Conservation (phyloP, 1,140 invertebrate species). For the Tetragonula clypearis region DNA sequence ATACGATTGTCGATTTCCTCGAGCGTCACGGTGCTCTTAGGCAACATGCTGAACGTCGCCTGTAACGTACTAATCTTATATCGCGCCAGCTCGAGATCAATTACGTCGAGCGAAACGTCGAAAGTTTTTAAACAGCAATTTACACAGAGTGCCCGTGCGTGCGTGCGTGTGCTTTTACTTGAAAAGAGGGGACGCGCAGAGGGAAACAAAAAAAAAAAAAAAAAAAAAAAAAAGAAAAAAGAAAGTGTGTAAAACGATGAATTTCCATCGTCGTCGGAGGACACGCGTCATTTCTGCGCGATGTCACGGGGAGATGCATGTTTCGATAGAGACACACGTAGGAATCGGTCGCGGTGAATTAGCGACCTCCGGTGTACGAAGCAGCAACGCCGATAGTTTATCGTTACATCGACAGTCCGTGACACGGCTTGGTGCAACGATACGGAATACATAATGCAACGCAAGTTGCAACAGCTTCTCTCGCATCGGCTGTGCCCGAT, state of each 20-base stretch:
- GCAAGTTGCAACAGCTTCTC: too few species aligned
- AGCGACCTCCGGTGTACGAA: neutral
- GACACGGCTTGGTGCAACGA: neutral
- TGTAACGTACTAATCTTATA: neutral
- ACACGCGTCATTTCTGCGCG: neutral
- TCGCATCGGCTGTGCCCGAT: neutral
- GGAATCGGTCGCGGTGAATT: slow-evolving; percentile 5
- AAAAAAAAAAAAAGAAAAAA: too few species aligned
- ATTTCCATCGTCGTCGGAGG: neutral
- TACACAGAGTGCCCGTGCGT: too few species aligned
- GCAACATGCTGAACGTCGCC: neutral
- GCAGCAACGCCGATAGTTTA: slow-evolving; percentile 2
- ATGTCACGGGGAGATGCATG: neutral
- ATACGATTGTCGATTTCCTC: slow-evolving; percentile 1
- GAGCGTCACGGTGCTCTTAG: neutral
- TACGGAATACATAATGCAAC: neutral
- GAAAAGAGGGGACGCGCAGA: too few species aligned
- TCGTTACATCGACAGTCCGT: slow-evolving; percentile 12
- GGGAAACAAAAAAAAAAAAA: too few species aligned
- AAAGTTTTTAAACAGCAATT: neutral
- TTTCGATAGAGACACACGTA: neutral
- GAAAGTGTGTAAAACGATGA: too few species aligned
- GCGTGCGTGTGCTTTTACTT: too few species aligned
- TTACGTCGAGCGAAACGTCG: neutral
- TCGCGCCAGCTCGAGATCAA: slow-evolving; percentile 6